Conservation (phyloP, 2,888 invertebrate genomes). For the Loripinus fragilis region DNA sequence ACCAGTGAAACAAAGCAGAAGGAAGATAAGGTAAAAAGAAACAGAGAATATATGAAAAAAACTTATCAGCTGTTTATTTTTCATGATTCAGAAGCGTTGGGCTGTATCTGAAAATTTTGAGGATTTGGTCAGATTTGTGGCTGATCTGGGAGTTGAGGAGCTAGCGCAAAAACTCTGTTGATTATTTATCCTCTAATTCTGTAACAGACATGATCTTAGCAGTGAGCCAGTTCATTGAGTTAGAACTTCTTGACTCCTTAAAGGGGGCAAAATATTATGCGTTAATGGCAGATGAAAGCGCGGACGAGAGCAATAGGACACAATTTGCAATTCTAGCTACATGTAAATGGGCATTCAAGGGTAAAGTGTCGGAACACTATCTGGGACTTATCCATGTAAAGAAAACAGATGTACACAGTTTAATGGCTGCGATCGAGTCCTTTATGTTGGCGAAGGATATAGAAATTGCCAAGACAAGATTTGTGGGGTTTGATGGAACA, state of each 20-base stretch:
- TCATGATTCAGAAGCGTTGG: slow-evolving; percentile 29
- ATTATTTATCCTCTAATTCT: slow-evolving; percentile 17
- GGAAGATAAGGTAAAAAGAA: not conserved
- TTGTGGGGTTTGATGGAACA: slow-evolving; percentile 49
- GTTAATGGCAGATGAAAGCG: slow-evolving; percentile 28
- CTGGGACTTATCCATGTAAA: slow-evolving; percentile 31
- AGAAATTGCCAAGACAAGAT: slow-evolving; percentile 35
- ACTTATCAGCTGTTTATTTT: slow-evolving; percentile 14
- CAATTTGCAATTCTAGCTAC: slow-evolving; percentile 31
- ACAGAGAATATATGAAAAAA: slow-evolving; percentile 22
- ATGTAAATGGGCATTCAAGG: not conserved
- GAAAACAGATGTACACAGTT: slow-evolving; percentile 33
- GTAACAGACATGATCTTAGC: slow-evolving; percentile 18
- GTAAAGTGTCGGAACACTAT: slow-evolving; percentile 26
- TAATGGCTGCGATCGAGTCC: slow-evolving; percentile 30
- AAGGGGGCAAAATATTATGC: not conserved
- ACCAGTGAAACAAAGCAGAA: too few relatives aligned
- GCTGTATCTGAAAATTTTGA: slow-evolving; percentile 14
- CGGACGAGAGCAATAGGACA: slow-evolving; percentile 39
- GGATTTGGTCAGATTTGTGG: not conserved
- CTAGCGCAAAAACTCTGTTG: not conserved
- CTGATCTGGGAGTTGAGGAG: not conserved
- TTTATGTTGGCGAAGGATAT: slow-evolving; percentile 34
- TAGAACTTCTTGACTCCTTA: not conserved
- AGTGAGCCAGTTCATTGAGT: slow-evolving; percentile 4